Percentiles rank a stretch among this genome's conserved stretches.
Evolutionary conservation across 1,140 invertebrate genomes (phyloP).

Genomic region (Hermetia illucens): DNA sequence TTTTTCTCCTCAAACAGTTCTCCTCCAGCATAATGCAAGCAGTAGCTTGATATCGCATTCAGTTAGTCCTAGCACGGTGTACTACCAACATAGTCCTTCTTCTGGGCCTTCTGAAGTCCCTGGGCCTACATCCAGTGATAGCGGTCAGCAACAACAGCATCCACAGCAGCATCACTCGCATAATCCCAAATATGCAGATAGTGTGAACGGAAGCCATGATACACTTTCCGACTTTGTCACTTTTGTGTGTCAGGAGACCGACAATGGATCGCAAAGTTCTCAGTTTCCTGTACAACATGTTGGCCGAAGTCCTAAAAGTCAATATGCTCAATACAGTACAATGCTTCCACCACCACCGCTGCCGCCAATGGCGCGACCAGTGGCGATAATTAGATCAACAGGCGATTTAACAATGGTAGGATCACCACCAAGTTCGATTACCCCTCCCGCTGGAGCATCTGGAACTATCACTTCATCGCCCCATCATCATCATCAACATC

Average conservation of each 20-base stretch:
- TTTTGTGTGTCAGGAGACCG: slow-evolving; percentile 87
- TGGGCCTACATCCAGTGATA: slow-evolving; percentile 4
- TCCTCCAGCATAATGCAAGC: slow-evolving; percentile 19
- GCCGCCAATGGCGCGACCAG: slow-evolving; percentile 87
- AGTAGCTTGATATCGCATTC: slow-evolving; percentile 23
- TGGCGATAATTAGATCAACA: slow-evolving; percentile 85
- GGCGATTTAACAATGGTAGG: slow-evolving; percentile 43
- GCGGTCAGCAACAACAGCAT: slow-evolving; percentile 11
- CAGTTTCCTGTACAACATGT: slow-evolving; percentile 23
- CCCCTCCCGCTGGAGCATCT: slow-evolving; percentile 39
- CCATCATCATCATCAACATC: slow-evolving; percentile 20
- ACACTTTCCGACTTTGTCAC: slow-evolving; percentile 92
- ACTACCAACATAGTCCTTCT: slow-evolving; percentile 35
- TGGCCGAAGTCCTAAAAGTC: slow-evolving; percentile 4
- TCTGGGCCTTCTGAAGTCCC: slow-evolving; percentile 3
- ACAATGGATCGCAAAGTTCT: slow-evolving; percentile 58
- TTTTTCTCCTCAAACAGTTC: slow-evolving; percentile 8
- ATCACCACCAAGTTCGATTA: slow-evolving; percentile 47
- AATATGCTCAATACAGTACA: slow-evolving; percentile 64
- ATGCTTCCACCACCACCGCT: slow-evolving; percentile 92
- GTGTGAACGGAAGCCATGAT: slow-evolving; percentile 43
- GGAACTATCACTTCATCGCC: slow-evolving; percentile 25
- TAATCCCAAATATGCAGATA: slow-evolving; percentile 12
- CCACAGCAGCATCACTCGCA: slow-evolving; percentile 19
- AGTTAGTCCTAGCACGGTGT: slow-evolving; percentile 32